Evolutionary conservation across 2,888 invertebrate species (phyloP).

Genomic region (Oxytorus armatus): DNA sequence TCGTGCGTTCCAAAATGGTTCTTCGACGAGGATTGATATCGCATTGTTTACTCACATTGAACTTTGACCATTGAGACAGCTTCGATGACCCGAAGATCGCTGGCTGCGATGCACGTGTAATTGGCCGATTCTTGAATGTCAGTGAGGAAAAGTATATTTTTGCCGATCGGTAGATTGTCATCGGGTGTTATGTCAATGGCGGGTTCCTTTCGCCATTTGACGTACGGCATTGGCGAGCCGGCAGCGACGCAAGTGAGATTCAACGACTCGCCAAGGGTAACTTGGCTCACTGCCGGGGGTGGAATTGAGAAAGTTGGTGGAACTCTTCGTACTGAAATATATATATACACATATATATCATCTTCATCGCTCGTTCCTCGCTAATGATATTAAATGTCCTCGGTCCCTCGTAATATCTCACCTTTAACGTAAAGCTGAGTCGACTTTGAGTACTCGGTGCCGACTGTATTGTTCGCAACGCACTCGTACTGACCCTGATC

Average conservation of each 20-base stretch:
- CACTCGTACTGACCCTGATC: conserved; percentile 99
- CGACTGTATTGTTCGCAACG: conserved; percentile 96
- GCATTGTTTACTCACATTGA: conserved; percentile 90
- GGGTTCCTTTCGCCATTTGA: conserved; percentile 95
- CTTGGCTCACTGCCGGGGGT: conserved; percentile 93
- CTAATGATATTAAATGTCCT: neutral
- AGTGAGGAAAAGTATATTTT: conserved; percentile 93
- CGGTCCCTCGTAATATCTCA: conserved; percentile 82
- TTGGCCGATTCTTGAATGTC: conserved; percentile 97
- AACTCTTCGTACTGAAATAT: conserved; percentile 93
- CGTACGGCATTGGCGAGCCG: conserved; percentile 99
- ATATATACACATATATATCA: neutral
- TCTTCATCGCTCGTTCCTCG: neutral
- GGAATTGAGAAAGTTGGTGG: conserved; percentile 98
- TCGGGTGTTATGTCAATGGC: conserved; percentile 94
- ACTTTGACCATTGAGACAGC: conserved; percentile 95
- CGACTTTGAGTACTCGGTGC: conserved; percentile 96
- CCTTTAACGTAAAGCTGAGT: conserved; percentile 97
- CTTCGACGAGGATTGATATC: no score
- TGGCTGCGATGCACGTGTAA: conserved; percentile 98
- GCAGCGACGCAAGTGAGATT: conserved; percentile 98
- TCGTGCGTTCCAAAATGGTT: no score
- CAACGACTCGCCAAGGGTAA: conserved; percentile 95
- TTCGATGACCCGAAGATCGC: conserved; percentile 96
- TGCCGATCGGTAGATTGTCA: conserved; percentile 93